phyloP scores from a whole-genome alignment of 2,797 vertebrate species.

The Poliocrania exsul region DNA sequence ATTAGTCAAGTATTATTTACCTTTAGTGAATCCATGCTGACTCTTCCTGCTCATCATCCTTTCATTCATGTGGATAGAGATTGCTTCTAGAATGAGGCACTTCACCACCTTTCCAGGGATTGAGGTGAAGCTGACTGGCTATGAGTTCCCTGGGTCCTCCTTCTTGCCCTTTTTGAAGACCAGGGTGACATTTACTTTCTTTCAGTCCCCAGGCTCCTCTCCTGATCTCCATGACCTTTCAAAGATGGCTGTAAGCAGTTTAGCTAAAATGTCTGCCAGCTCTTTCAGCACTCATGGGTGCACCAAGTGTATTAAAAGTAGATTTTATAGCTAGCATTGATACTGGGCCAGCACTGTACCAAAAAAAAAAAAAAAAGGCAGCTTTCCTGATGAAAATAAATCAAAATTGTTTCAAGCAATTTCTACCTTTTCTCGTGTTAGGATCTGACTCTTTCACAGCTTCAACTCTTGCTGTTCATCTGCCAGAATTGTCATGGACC shows the following conservation, averaged over 20 bases:
- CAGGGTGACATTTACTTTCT: background rate
- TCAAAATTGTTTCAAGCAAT: background rate
- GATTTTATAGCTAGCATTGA: background rate
- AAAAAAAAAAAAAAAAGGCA: background rate
- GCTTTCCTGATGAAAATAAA: background rate
- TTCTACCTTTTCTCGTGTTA: background rate
- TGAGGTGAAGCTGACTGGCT: background rate
- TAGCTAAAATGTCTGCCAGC: accelerated
- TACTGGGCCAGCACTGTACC: background rate
- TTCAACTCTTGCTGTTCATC: background rate
- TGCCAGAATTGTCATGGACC: background rate
- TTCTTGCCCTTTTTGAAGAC: background rate
- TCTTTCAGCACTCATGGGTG: background rate
- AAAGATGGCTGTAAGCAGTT: background rate
- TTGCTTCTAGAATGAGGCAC: background rate
- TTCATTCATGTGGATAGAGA: background rate
- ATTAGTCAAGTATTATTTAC: background rate
- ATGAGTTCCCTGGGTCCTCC: background rate
- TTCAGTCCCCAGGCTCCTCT: background rate
- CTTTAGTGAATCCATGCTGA: background rate
- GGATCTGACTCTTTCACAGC: background rate
- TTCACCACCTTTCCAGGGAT: background rate
- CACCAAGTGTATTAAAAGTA: background rate
- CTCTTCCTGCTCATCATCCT: background rate
- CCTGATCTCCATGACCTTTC: background rate